A percentile compares a stretch with the other conserved stretches of the same genome.
These are phyloP conservation scores for Drosophila pseudoobscura DNA, from an alignment of 1,140 invertebrate genomes.

Conservation along the genomic window DNA sequence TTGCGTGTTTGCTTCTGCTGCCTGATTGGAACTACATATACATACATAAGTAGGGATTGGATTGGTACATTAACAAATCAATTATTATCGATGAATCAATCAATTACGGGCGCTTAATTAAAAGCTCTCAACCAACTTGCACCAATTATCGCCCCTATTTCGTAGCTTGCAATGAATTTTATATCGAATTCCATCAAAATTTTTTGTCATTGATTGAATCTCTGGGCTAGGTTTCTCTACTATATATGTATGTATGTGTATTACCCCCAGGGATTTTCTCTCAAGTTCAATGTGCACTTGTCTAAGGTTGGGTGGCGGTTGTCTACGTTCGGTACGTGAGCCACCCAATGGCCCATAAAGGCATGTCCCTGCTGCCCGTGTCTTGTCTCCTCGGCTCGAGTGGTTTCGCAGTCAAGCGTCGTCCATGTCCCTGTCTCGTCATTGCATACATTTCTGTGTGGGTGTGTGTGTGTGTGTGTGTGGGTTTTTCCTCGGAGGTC, in stretches of 20 bases:
- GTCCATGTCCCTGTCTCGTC: conserved; percentile 11
- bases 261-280: conserved; percentile 11
- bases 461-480: conserved; percentile 33
- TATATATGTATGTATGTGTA: conserved; percentile 9
- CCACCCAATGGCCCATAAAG: conserved; percentile 60
- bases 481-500: conserved; percentile 28
- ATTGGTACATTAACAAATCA: conserved; percentile 21
- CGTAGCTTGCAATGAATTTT: conserved; percentile 2
- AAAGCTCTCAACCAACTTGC: neutral
- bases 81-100: conserved; percentile 21
- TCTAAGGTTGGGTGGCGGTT: conserved; percentile 9
- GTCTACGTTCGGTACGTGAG: conserved; percentile 11
- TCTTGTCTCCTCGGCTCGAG: conserved; percentile 37
- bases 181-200: conserved; percentile 5
- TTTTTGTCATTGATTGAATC: conserved; percentile 8
- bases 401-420: conserved; percentile 35
- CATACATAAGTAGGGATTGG: conserved; percentile 1
- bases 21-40: conserved; percentile 14
- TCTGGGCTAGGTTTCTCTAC: conserved; percentile 1
- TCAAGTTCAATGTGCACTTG: conserved; percentile 78
- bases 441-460: conserved; percentile 3
- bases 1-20: conserved; percentile 49
- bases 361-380: conserved; percentile 29
- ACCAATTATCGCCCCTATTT: neutral
- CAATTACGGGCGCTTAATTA: neutral